Evolutionary conservation across 2,888 invertebrate genomes (phyloP), one percentile per base, ranked within the genome.

Genomic region (Drosophila borealis): DNA sequence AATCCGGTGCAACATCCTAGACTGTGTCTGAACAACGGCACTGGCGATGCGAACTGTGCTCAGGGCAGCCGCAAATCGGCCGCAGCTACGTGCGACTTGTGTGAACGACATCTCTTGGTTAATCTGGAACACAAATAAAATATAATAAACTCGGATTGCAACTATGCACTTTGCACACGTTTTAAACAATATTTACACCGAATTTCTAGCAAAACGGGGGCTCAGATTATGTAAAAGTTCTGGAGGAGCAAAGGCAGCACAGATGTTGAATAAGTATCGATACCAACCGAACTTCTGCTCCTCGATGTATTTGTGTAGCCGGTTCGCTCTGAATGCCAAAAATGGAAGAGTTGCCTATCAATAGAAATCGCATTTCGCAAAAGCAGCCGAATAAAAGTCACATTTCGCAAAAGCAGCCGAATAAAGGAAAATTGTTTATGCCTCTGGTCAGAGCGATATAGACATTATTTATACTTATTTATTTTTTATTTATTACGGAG

Each of bases 161-260:
- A 5, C 6, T 19, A 6, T 42, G 21, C n/a, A 10, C 25, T 42
- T 25, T 9, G 25, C 37, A 50, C 37, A 17, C 39, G 56, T 17
- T 69, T 54, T n/a, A 13, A 49, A 42, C 56, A 70, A 77, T 79
- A 81, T 81, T 81, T 83, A 85, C 77, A 75, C 70, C 54, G 67
- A 72, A 70, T 83, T 88, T 80, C 66, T 69, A 37, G 17, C 64
- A 53, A 71, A 78, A 65, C 61, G 78, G 61, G 60, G 55, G 80
- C 80, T 68, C 74, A 91, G 91, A 90, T 90, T 90, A 90, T 90
- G 91, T 90, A 90, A 90, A 90, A 90, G 88, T 89, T 85, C 82
- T 85, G 84, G 80, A 85, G 82, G 74, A 80, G 75, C 77, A 78
- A 78, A 68, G 69, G 70, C 78, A 74, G 68, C 57, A 78, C 67